These are phyloP conservation scores for Calycopis cecrops DNA, from an alignment of 1,140 invertebrate species.

Conservation along the genomic window DNA sequence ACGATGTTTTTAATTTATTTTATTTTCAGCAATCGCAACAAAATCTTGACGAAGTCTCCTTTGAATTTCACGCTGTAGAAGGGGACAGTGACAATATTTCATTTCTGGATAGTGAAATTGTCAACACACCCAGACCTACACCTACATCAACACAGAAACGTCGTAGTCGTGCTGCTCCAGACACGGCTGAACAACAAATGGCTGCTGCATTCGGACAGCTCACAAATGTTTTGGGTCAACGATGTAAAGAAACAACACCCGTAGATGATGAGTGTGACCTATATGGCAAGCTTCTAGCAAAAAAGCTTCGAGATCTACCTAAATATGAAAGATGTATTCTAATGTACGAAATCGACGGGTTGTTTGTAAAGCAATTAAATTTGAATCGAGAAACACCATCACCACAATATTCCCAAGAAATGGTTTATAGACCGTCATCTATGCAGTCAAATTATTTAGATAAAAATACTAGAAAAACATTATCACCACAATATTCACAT, in stretches of 20 bases:
- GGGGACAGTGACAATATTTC: too few relatives aligned
- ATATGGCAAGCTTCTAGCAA: conserved; percentile 5
- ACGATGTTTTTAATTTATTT: conserved; percentile 5
- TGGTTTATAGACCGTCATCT: too few relatives aligned
- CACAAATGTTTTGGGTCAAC: conserved; percentile 23
- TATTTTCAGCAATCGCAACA: conserved; percentile 14
- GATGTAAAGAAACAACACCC: conserved; percentile 22
- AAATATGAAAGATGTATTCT: conserved; percentile 26
- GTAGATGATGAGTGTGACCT: conserved; percentile 22
- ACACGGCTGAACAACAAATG: conserved; percentile 31
- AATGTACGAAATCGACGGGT: conserved; percentile 28
- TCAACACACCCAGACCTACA: conserved; percentile 23
- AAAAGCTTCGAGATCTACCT: conserved; percentile 20
- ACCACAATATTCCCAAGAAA: conserved; percentile 22
- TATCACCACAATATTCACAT: too few relatives aligned
- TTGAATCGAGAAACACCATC: conserved; percentile 26
- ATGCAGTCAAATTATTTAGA: too few relatives aligned
- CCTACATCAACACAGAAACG: conserved; percentile 20
- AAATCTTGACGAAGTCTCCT: conserved; percentile 8
- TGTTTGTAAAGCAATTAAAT: conserved; percentile 30
- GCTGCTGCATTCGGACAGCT: conserved; percentile 24
- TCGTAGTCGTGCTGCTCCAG: conserved; percentile 27
- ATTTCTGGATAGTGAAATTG: too few relatives aligned
- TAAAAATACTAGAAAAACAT: too few relatives aligned
- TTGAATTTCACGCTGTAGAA: too few relatives aligned